A percentile compares a stretch with the other conserved stretches of the same genome.
These are phyloP conservation scores for Talpa occidentalis DNA, from an alignment of 2,113 vertebrate species.

Conservation along the genomic window DNA sequence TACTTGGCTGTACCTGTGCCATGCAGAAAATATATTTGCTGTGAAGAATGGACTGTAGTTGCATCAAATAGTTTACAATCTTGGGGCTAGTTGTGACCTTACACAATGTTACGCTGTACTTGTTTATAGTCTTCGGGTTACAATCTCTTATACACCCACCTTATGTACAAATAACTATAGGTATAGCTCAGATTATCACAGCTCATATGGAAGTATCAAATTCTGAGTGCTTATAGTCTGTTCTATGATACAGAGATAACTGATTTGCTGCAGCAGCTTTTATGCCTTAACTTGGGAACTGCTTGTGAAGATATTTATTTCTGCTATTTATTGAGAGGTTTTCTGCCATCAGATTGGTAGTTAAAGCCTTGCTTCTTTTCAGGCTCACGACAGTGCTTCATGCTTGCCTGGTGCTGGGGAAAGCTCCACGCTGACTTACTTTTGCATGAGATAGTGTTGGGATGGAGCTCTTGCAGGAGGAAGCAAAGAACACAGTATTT, in stretches of 20 bases:
- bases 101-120: background rate
- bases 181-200: background rate
- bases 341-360: background rate
- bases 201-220: background rate
- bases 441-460: background rate
- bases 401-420: background rate
- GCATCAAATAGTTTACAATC: background rate
- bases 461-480: background rate
- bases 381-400: background rate
- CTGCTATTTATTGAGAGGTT: background rate
- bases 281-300: background rate
- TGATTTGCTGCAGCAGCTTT: background rate
- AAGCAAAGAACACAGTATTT: background rate
- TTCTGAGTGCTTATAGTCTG: background rate
- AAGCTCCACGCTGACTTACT: background rate
- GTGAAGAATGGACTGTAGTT: background rate
- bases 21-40: conserved; percentile 3
- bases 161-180: background rate
- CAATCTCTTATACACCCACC: background rate
- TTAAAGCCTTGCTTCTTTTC: background rate
- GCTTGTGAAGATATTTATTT: background rate
- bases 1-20: conserved; percentile 66
- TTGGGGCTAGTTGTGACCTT: background rate
- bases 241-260: background rate
- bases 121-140: background rate